phyloP scores from a whole-genome alignment of 2,888 invertebrate species.

The Torymus aiolomorphi region DNA sequence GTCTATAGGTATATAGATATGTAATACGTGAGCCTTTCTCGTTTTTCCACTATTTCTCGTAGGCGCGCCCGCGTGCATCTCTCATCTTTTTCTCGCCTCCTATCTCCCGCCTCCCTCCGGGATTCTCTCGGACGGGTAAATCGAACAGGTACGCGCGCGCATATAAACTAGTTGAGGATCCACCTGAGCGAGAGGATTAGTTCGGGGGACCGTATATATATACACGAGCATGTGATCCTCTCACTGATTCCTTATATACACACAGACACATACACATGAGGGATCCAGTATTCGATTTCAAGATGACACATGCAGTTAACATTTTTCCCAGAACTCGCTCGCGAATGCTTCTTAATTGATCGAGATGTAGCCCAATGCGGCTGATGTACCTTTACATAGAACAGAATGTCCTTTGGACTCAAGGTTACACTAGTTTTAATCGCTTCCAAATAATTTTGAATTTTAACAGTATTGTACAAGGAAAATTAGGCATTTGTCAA shows the following conservation, averaged over 20 bases:
- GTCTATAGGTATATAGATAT: background rate
- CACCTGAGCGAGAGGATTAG: constrained; percentile 35
- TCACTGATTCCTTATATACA: constrained; percentile 7
- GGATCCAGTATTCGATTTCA: constrained; percentile 43
- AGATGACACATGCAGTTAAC: constrained; percentile 57
- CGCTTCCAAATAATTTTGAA: constrained; percentile 3
- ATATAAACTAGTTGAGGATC: constrained; percentile 12
- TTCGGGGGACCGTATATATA: background rate
- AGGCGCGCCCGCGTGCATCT: background rate
- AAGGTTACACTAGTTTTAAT: constrained; percentile 38
- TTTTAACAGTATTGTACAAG: no score
- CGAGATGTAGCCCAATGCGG: background rate
- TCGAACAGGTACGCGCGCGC: constrained; percentile 35
- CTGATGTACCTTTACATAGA: constrained; percentile 28
- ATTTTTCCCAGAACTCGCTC: constrained; percentile 46
- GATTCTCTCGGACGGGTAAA: constrained; percentile 20
- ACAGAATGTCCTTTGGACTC: constrained; percentile 37
- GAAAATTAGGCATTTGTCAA: no score
- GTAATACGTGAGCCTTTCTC: constrained; percentile 5
- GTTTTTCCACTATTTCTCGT: constrained; percentile 8
- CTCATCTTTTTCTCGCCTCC: constrained; percentile 5
- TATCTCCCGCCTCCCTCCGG: no score
- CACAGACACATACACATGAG: background rate
- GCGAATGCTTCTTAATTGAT: constrained; percentile 19
- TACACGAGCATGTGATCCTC: constrained; percentile 26